Base-by-base conservation (phyloP, 2,888 invertebrate species). In the Zaprionus obscuricornis region DNA sequence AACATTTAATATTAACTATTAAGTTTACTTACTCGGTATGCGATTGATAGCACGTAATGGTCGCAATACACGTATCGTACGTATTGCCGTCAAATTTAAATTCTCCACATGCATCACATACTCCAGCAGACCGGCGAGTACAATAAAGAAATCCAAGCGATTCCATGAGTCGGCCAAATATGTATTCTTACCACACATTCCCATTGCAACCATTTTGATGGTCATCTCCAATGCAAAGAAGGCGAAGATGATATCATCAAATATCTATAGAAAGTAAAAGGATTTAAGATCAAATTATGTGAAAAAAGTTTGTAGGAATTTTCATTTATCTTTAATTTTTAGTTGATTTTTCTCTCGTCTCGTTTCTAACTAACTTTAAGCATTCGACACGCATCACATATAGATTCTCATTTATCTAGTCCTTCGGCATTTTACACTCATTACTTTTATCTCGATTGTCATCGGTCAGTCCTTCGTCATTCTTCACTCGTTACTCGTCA, bases 101-200 rank as follows among this genome's bases (percentile, higher is more conserved):
- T 98, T 98, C 90, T 98, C 98, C 89, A 98, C 96, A 90, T 98
- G 96, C 88, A 98, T 92, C 88, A 96, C 95, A 90, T 97, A 97
- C 91, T 97, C 97, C 78, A 97, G 90, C 50, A 95, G 94, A 51
- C 99, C 99, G 57, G 99, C 97, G 75, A 97, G 91, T 8, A 99
- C 99, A 88, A 99, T 99, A 92, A 99, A 98, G 91, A 96, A 96
- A 91, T 99, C 99, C 87, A 99, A 93, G 84, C 98, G 94, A 91
- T 99, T 99, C 99, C 99, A 99, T 11, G 98, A 97, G 90, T 99
- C 99, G 0, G 97, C 98, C 88, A 99, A 93, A 90, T 99, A 99
- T 6, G 98, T 96, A 46, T 96, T 96, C 88, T 95, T 95, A 14
- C 98, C 98, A 85, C 96, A 95, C 67, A 98, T 95, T 14, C 98